These are phyloP conservation scores for Zhuqinia jingwanae DNA, from an alignment of 2,888 invertebrate species.

Conservation along the genomic window DNA sequence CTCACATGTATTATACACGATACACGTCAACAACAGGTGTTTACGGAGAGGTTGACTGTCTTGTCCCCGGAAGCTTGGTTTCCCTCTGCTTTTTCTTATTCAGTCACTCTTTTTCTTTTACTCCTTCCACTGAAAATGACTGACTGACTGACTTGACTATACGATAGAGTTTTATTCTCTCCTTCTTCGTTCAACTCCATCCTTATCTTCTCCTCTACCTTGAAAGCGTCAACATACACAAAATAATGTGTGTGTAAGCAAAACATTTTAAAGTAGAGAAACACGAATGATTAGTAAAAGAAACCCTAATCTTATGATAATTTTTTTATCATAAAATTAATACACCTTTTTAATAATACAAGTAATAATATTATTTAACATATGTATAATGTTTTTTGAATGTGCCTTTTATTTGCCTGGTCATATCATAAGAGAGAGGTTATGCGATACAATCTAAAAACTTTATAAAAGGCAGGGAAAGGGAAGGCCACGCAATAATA, in stretches of 20 bases:
- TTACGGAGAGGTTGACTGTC: constrained; percentile 77
- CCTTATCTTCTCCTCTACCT: neutral
- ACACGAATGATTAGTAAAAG: no score
- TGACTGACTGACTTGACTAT: constrained; percentile 49
- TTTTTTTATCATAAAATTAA: constrained; percentile 6
- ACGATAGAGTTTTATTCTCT: constrained; percentile 6
- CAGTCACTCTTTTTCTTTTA: constrained; percentile 65
- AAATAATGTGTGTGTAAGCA: neutral
- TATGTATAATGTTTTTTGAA: no score
- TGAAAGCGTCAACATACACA: neutral
- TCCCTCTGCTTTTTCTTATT: constrained; percentile 77
- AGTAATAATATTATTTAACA: neutral
- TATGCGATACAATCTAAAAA: neutral
- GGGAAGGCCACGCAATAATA: constrained; percentile 34
- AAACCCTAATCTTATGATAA: no score
- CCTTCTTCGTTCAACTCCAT: constrained; percentile 7
- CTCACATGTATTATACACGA: constrained; percentile 9
- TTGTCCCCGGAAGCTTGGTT: constrained; percentile 79
- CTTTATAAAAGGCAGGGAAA: neutral
- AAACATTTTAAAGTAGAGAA: neutral
- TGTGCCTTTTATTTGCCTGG: no score
- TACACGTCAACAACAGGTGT: constrained; percentile 79
- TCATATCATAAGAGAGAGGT: no score
- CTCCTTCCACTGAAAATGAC: constrained; percentile 53
- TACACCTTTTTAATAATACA: neutral